Base-by-base conservation (phyloP, 1,140 invertebrate species). In the Drosophila tropicalis region DNA sequence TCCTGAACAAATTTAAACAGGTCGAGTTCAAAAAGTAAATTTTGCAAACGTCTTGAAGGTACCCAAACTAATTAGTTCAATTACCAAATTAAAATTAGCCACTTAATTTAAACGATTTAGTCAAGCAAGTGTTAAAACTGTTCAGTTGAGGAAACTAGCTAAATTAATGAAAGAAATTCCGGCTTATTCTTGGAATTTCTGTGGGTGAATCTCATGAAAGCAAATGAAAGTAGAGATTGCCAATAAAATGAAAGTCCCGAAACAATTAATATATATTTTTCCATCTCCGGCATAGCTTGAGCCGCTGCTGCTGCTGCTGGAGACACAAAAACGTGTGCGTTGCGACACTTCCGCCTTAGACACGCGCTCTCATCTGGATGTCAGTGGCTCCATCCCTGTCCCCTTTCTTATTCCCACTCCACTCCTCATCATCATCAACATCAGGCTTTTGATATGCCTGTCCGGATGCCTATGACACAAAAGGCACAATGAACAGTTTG, bases 271-370 rank as follows among this genome's bases (percentile, higher is more conserved):
- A 19, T 36, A 34, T 36, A 39, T 58, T 58, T 63, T 62, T 54
- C 56, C 70, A 67, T 70, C 36, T 25, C 41, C 40, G 39, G 7
- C 19, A 1, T 12, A 10, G 44, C 10, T 41, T 15, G 36, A 19
- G 54, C 40, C 58, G 64, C 39, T 44, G 71, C 36, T 9, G n/a
- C 55, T 12, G 47, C 25, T 36, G 34, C 32, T 58, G 55, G 19
- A 63, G 55, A 39, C 65, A 63, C 62, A 55, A 69, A 78, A 57
- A 60, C 57, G 64, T 81, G 79, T 82, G 71, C 73, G 76, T 68
- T 55, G 72, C 71, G 65, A 86, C 72, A 85, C 82, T 86, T 85
- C 81, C 81, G 81, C 83, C 73, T 86, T 68, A 86, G 79, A 89
- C 83, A 87, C 79, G 81, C 68, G 71, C 66, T 54, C 34, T 67